Evolutionary conservation across 1,140 invertebrate genomes (phyloP).

Genomic region (Conus ventricosus): DNA sequence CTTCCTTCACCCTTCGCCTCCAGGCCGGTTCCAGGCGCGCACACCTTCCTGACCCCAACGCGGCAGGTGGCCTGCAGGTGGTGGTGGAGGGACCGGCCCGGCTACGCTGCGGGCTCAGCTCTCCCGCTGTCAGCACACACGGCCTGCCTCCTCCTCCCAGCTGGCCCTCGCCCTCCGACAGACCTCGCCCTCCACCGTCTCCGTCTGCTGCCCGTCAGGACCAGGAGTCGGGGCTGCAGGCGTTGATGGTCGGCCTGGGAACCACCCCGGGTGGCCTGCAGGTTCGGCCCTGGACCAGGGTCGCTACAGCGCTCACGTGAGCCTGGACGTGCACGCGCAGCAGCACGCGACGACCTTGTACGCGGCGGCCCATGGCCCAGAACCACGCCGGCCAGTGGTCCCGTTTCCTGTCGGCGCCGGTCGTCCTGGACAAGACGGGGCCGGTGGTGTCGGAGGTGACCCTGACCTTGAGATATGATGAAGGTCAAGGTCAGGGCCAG

Average conservation of each 20-base stretch:
- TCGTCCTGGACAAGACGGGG: constrained; percentile 45
- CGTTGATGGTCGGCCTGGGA: constrained; percentile 42
- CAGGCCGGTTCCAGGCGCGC: neutral
- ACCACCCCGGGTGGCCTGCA: constrained; percentile 41
- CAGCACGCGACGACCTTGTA: constrained; percentile 39
- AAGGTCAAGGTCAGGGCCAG: neutral
- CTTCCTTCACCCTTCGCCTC: no score
- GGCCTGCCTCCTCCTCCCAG: neutral
- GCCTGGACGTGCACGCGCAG: constrained; percentile 28
- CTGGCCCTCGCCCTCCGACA: neutral
- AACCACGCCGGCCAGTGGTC: constrained; percentile 40
- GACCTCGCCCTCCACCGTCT: neutral
- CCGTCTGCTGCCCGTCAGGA: constrained; percentile 41
- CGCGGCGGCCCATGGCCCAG: constrained; percentile 32
- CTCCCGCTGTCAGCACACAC: neutral
- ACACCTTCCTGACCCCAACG: neutral
- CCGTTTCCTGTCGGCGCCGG: constrained; percentile 35
- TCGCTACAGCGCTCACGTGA: constrained; percentile 25
- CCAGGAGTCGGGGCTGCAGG: constrained; percentile 39
- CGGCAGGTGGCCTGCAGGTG: neutral
- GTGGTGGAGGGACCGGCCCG: neutral
- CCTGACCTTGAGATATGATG: neutral
- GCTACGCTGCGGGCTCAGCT: neutral
- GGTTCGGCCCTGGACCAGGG: constrained; percentile 15
- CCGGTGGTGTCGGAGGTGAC: constrained; percentile 31